These are phyloP conservation scores for Andrena camellia DNA, from an alignment of 2,888 invertebrate species.

Conservation along the genomic window DNA sequence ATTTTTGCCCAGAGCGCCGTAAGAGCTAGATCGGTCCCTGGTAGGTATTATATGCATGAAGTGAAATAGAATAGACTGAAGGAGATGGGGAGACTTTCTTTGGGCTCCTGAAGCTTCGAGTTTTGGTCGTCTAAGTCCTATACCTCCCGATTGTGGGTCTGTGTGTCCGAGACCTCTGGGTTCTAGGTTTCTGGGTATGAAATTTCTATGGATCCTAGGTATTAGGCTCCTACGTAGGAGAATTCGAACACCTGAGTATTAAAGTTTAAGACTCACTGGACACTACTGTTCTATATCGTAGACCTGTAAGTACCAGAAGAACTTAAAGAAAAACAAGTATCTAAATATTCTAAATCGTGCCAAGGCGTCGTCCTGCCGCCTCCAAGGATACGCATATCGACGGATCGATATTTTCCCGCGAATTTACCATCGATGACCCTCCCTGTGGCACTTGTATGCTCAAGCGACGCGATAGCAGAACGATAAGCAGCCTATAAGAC, in stretches of 20 bases:
- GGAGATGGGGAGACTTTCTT: background rate
- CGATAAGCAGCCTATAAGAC: background rate
- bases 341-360: background rate
- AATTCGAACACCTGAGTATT: background rate
- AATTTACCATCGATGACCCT: slow-evolving; percentile 4
- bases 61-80: slow-evolving; percentile 16
- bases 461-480: background rate
- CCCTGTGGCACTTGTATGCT: background rate
- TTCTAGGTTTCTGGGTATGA: slow-evolving; percentile 4
- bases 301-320: too few species aligned
- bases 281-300: too few species aligned
- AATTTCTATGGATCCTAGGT: background rate
- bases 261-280: too few species aligned
- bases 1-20: too few species aligned
- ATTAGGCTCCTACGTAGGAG: background rate
- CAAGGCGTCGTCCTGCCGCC: background rate
- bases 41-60: too few species aligned
- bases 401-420: background rate
- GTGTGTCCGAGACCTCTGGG: background rate
- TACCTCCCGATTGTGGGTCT: background rate
- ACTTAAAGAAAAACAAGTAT: too few species aligned
- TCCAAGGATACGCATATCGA: background rate
- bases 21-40: too few species aligned
- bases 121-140: background rate
- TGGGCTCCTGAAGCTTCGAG: background rate